phyloP scores from a whole-genome alignment of 1,140 invertebrate genomes.

The Prorops nasuta region DNA sequence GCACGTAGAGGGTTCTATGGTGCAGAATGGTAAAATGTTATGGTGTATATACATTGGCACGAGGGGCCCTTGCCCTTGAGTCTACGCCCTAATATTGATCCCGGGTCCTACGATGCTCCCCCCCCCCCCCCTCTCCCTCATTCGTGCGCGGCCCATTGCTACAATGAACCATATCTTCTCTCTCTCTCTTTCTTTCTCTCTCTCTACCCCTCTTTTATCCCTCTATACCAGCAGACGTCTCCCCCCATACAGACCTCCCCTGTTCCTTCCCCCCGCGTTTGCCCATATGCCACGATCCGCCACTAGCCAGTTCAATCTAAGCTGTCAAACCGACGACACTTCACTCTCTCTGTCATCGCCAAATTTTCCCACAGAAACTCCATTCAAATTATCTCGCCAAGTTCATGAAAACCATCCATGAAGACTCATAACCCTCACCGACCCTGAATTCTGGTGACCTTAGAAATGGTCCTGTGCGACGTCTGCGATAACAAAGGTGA shows the following conservation, averaged over 20 bases:
- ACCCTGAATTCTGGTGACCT: too few relatives aligned
- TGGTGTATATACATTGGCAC: too few relatives aligned
- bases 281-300: slow-evolving; percentile 35
- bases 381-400: too few relatives aligned
- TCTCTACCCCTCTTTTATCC: slow-evolving; percentile 3
- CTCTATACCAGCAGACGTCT: neutral
- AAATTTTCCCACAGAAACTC: neutral
- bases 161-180: slow-evolving; percentile 17
- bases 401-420: too few relatives aligned
- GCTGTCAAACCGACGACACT: slow-evolving; percentile 44
- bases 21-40: too few relatives aligned
- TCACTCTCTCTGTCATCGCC: slow-evolving; percentile 5
- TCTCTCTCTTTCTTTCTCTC: slow-evolving; percentile 17
- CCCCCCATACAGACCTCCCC: neutral
- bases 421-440: too few relatives aligned
- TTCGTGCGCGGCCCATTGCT: too few relatives aligned
- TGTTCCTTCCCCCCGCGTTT: slow-evolving; percentile 7
- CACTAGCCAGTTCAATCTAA: slow-evolving; percentile 40
- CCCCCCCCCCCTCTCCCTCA: slow-evolving; percentile 10
- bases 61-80: slow-evolving; percentile 43
- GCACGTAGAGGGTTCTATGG: too few relatives aligned
- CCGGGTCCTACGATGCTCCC: slow-evolving; percentile 31
- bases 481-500: slow-evolving; percentile 48
- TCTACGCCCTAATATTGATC: slow-evolving; percentile 51
- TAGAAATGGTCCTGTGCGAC: slow-evolving; percentile 45